Conservation (phyloP, 2,113 vertebrate genomes). For the Hydrochoerus hydrochaeris region DNA sequence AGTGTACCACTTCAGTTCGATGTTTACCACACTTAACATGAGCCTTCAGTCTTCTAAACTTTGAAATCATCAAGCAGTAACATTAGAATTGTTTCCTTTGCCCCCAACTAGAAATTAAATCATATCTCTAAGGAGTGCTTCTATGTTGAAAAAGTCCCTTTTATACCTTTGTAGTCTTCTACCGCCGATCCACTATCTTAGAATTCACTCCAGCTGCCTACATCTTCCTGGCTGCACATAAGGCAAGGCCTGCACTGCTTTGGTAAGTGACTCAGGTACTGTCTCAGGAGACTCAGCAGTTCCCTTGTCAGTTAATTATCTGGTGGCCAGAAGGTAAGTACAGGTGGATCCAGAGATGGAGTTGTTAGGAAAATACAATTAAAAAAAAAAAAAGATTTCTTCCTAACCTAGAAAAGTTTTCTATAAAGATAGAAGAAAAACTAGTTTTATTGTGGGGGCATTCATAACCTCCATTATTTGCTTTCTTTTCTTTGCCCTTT, state of each 20-base stretch:
- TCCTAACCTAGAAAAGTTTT: neutral
- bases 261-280: neutral
- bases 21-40: neutral
- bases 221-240: neutral
- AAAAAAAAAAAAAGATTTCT: neutral
- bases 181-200: neutral
- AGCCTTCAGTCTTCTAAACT: neutral
- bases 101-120: neutral
- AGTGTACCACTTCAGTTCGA: neutral
- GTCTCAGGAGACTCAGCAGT: neutral
- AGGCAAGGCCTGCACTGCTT: neutral
- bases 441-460: neutral
- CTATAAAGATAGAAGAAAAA: neutral
- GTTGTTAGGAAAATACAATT: neutral
- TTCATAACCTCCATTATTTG: no score
- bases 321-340: neutral
- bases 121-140: neutral
- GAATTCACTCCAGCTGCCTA: neutral
- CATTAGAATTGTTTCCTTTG: neutral
- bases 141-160: neutral
- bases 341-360: neutral
- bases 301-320: neutral
- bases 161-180: neutral
- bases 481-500: no score
- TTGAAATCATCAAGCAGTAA: neutral